Percentiles rank a stretch among this genome's conserved stretches.
phyloP scores from a whole-genome alignment of 2,888 invertebrate genomes.

The Euzetes globulus region DNA sequence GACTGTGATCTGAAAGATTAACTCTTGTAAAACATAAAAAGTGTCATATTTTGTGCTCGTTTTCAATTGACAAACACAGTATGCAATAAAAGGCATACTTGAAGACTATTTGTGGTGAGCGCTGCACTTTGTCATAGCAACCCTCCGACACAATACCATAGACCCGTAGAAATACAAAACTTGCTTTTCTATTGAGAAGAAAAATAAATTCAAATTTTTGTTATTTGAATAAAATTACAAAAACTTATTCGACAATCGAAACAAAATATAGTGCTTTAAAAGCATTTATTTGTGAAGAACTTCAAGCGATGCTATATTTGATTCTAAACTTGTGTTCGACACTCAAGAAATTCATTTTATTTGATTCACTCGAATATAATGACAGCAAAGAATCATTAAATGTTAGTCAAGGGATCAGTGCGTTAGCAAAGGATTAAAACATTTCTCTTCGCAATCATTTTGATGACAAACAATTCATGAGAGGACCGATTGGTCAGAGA shows the following conservation, averaged over 20 bases:
- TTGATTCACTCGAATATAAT: slow-evolving; percentile 10
- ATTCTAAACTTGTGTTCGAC: background rate
- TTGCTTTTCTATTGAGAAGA: background rate
- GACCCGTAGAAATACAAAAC: background rate
- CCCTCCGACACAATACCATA: background rate
- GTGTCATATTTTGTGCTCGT: slow-evolving; percentile 1
- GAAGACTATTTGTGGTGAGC: background rate
- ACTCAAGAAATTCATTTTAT: slow-evolving; percentile 22
- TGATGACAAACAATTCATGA: slow-evolving; percentile 28
- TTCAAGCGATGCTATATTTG: slow-evolving; percentile 8
- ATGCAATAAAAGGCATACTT: background rate
- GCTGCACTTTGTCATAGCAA: slow-evolving; percentile 27
- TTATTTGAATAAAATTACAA: slow-evolving; percentile 16
- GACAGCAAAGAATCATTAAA: slow-evolving; percentile 24
- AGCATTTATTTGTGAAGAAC: background rate
- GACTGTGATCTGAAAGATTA: background rate
- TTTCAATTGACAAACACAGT: slow-evolving; percentile 17
- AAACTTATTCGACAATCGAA: background rate
- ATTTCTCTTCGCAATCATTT: slow-evolving; percentile 23
- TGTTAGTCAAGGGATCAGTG: slow-evolving; percentile 17
- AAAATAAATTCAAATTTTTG: background rate
- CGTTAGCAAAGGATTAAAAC: slow-evolving; percentile 18
- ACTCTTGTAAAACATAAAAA: background rate
- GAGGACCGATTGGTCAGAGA: background rate
- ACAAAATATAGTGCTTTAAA: background rate